Conservation (phyloP, 2,797 vertebrate species). For the Enteromius unitaeniatus region DNA sequence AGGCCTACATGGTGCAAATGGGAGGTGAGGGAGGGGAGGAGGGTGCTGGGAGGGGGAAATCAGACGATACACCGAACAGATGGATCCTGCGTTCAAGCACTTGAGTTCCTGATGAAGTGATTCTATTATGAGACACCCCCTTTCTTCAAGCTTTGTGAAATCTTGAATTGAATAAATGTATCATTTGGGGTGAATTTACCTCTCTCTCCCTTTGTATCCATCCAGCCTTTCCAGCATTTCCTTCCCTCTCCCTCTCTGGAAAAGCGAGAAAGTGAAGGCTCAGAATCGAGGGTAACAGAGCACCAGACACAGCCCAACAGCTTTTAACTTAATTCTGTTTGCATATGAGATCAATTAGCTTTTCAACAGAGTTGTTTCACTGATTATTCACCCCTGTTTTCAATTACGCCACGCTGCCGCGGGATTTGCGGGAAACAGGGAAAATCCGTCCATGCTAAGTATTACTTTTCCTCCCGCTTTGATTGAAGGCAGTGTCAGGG, state of each 20-base stretch:
- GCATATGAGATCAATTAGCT: constrained; percentile 82
- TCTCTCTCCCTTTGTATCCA: constrained; percentile 30
- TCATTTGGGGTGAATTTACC: constrained; percentile 41
- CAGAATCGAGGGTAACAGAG: constrained; percentile 53
- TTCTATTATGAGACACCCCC: constrained; percentile 54
- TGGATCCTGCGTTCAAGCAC: constrained; percentile 69
- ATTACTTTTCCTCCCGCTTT: constrained; percentile 48
- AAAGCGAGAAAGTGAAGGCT: constrained; percentile 43
- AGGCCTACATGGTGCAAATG: constrained; percentile 40
- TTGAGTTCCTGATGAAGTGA: constrained; percentile 75
- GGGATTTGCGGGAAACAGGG: constrained; percentile 52
- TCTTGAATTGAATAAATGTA: constrained; percentile 44
- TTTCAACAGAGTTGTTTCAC: constrained; percentile 78
- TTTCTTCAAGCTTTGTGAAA: constrained; percentile 53
- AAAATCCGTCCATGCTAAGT: constrained; percentile 32
- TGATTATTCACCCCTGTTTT: constrained; percentile 80
- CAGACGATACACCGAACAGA: constrained; percentile 73
- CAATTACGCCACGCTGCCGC: constrained; percentile 74
- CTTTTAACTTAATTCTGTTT: constrained; percentile 80
- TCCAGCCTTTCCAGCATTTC: constrained; percentile 17
- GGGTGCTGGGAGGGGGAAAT: constrained; percentile 69
- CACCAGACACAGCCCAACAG: constrained; percentile 61
- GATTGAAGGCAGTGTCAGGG: constrained; percentile 46
- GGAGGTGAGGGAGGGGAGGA: constrained; percentile 36
- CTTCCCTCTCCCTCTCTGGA: constrained; percentile 40